phyloP scores from a whole-genome alignment of 2,797 vertebrate species.

The Tangara arthus region DNA sequence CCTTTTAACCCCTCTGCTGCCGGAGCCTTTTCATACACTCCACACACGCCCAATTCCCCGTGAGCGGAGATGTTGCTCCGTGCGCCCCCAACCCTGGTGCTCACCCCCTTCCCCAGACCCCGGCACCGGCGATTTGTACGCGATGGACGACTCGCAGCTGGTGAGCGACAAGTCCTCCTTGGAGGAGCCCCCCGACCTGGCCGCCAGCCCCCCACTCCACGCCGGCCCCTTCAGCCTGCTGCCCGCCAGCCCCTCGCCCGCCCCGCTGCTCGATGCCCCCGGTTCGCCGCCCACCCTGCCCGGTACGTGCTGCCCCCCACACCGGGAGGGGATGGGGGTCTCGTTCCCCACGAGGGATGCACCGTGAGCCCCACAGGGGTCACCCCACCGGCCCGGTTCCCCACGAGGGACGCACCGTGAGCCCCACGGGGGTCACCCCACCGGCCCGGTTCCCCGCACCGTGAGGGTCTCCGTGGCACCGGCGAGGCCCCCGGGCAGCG shows the following conservation, averaged over 20 bases:
- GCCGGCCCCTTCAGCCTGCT: conserved; percentile 69
- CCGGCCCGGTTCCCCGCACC: not conserved
- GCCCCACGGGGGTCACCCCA: too few species aligned
- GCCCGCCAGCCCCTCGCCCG: conserved; percentile 57
- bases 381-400: not conserved
- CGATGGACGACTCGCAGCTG: conserved; percentile 78
- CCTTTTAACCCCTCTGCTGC: not conserved
- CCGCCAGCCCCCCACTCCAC: conserved; percentile 61
- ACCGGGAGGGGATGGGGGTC: too few species aligned
- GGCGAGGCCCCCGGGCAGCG: not conserved
- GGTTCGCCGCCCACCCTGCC: conserved; percentile 62
- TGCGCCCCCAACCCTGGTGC: not conserved
- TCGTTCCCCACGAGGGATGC: rapidly evolving
- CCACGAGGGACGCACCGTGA: not conserved
- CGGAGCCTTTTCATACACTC: not conserved
- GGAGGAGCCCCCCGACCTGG: conserved; percentile 68
- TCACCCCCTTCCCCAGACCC: conserved; percentile 48
- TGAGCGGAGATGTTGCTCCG: not conserved
- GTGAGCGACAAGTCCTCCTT: conserved; percentile 68
- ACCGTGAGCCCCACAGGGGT: not conserved
- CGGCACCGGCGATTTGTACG: conserved; percentile 72
- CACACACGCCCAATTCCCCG: too few species aligned
- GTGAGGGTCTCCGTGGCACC: not conserved
- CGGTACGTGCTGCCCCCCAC: not conserved
- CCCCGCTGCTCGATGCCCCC: conserved; percentile 57